Evolutionary conservation across 2,888 invertebrate genomes (phyloP).

Genomic region (Galerucella calmariensis): DNA sequence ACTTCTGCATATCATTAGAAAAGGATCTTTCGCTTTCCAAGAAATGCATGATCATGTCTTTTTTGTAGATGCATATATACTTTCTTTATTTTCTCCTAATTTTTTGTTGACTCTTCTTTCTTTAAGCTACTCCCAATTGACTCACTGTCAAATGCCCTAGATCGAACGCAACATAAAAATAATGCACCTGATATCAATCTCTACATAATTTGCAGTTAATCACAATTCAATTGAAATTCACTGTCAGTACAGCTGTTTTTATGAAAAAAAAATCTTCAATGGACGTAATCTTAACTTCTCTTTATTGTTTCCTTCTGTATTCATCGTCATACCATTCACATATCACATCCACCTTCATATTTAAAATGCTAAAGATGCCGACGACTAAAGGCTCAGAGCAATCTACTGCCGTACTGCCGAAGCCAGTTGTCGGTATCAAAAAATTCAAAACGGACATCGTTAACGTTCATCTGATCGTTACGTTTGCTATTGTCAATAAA

Average conservation of each 20-base stretch:
- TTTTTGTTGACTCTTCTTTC: too few relatives aligned
- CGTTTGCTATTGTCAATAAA: conserved; percentile 26
- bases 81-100: too few relatives aligned
- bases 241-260: neutral
- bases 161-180: too few relatives aligned
- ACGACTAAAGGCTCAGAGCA: conserved; percentile 1
- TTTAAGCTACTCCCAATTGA: too few relatives aligned
- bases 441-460: conserved; percentile 23
- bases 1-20: too few relatives aligned
- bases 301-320: conserved; percentile 21
- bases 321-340: conserved; percentile 7
- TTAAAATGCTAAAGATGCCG: conserved; percentile 22
- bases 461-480: conserved; percentile 15
- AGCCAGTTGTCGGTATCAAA: conserved; percentile 14
- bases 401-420: neutral
- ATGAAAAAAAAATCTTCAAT: conserved; percentile 9
- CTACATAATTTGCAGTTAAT: neutral
- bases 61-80: too few relatives aligned
- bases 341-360: conserved; percentile 19
- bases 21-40: too few relatives aligned
- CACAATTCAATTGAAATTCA: conserved; percentile 11
- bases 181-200: neutral
- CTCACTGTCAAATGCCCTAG: too few relatives aligned
- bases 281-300: conserved; percentile 1
- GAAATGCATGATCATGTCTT: too few relatives aligned